phyloP scores from a whole-genome alignment of 2,888 invertebrate species.

The Alviniconcha strummeri region DNA sequence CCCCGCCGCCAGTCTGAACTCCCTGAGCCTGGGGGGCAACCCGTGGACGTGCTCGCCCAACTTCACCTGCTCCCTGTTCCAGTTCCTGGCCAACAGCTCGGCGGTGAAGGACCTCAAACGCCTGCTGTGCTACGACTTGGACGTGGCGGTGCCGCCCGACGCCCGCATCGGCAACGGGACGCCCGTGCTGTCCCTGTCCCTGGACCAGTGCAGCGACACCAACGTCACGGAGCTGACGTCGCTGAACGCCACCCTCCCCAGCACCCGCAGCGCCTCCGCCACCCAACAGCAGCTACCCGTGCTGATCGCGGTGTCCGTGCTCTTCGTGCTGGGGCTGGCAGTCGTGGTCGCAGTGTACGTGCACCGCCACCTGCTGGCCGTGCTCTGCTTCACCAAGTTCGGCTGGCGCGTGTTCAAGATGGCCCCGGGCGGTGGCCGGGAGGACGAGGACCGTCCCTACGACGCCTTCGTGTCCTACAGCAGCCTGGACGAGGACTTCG shows the following conservation, averaged over 20 bases:
- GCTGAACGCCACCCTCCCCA: constrained; percentile 20
- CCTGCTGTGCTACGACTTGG: constrained; percentile 2
- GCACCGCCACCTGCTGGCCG: constrained; percentile 42
- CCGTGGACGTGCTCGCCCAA: constrained; percentile 40
- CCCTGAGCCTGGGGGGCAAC: constrained; percentile 37
- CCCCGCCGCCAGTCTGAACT: not conserved
- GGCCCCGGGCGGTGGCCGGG: constrained; percentile 23
- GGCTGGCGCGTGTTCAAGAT: constrained; percentile 43
- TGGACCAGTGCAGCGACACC: constrained; percentile 16
- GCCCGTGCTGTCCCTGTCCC: constrained; percentile 6
- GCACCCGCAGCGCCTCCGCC: not conserved
- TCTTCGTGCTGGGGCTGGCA: constrained; percentile 26
- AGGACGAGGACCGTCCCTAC: constrained; percentile 74
- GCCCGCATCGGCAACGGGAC: not conserved
- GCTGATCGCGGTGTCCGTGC: constrained; percentile 37
- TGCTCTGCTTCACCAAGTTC: constrained; percentile 44
- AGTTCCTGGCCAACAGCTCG: constrained; percentile 30
- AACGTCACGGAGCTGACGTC: constrained; percentile 29
- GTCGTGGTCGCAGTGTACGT: constrained; percentile 35
- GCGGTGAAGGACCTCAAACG: constrained; percentile 26
- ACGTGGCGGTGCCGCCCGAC: not conserved
- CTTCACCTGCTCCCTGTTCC: constrained; percentile 40
- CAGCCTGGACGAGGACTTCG: constrained; percentile 85
- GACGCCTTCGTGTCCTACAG: constrained; percentile 92
- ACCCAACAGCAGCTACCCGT: constrained; percentile 26